Percentiles rank a stretch among this genome's conserved stretches.
Evolutionary conservation across 1,140 invertebrate species (phyloP).

Genomic region (Lethocerus indicus): DNA sequence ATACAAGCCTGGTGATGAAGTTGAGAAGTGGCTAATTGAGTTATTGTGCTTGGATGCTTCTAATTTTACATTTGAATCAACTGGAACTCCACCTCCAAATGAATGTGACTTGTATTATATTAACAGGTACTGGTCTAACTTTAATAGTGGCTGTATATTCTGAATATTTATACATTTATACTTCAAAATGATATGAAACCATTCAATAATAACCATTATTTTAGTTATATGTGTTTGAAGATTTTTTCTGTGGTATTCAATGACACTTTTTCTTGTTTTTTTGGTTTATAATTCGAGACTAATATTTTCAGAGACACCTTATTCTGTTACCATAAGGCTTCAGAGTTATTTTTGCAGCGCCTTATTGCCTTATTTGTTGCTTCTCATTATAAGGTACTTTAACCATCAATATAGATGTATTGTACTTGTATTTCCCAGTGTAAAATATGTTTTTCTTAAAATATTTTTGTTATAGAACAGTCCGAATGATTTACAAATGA

Average conservation of each 20-base stretch:
- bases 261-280: slow-evolving; percentile 6
- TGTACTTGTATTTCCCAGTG: no score
- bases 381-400: slow-evolving; percentile 86
- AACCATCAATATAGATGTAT: no score
- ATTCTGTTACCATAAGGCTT: slow-evolving; percentile 93
- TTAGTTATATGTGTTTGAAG: neutral
- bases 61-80: slow-evolving; percentile 39
- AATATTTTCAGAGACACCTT: slow-evolving; percentile 64
- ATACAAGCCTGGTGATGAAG: slow-evolving; percentile 70
- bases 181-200: neutral
- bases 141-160: neutral
- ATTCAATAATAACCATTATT: no score
- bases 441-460: no score
- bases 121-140: slow-evolving; percentile 30
- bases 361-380: slow-evolving; percentile 88
- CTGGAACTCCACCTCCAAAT: slow-evolving; percentile 72
- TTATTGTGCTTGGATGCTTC: slow-evolving; percentile 82
- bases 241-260: slow-evolving; percentile 8
- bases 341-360: slow-evolving; percentile 85
- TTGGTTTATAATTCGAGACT: slow-evolving; percentile 2
- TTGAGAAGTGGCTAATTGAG: slow-evolving; percentile 85
- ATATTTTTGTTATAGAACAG: slow-evolving; percentile 86
- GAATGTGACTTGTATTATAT: slow-evolving; percentile 83
- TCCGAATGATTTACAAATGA: slow-evolving; percentile 96
- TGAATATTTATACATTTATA: neutral